A percentile compares a stretch with the other conserved stretches of the same genome.
phyloP scores from a whole-genome alignment of 2,113 vertebrate species.

The Saiga tatarica region DNA sequence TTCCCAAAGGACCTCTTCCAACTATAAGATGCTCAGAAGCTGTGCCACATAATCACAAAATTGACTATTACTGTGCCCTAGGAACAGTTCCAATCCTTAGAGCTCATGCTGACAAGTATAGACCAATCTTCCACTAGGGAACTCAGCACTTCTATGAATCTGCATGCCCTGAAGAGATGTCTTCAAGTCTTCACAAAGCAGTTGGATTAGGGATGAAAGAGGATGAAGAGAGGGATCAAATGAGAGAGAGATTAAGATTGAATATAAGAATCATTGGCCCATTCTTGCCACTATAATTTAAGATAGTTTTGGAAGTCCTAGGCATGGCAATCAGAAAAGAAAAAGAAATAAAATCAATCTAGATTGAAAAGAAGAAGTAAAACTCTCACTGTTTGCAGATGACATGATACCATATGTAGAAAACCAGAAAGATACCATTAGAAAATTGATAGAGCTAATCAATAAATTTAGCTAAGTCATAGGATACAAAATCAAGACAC shows the following conservation, averaged over 20 bases:
- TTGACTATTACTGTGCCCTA: not conserved
- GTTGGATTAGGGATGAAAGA: not conserved
- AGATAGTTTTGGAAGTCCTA: not conserved
- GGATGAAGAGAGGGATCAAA: not conserved
- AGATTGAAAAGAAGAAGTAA: not conserved
- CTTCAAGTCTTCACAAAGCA: not conserved
- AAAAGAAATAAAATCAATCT: not conserved
- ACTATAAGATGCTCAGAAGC: not conserved
- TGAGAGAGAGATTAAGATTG: not conserved
- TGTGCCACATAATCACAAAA: not conserved
- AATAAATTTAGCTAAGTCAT: not conserved
- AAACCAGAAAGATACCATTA: not conserved
- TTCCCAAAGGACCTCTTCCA: not conserved
- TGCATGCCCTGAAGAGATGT: not conserved
- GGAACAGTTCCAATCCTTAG: not conserved
- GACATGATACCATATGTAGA: not conserved
- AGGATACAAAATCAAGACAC: not conserved
- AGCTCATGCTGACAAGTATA: not conserved
- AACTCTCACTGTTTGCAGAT: not conserved
- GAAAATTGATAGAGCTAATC: not conserved
- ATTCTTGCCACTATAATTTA: not conserved
- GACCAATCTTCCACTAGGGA: not conserved
- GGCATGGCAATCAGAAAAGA: not conserved
- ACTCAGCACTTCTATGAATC: not conserved
- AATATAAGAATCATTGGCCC: not conserved